A percentile compares a stretch with the other conserved stretches of the same genome.
Conservation (phyloP, 2,113 vertebrate species). For the Cephalophus harveyi region DNA sequence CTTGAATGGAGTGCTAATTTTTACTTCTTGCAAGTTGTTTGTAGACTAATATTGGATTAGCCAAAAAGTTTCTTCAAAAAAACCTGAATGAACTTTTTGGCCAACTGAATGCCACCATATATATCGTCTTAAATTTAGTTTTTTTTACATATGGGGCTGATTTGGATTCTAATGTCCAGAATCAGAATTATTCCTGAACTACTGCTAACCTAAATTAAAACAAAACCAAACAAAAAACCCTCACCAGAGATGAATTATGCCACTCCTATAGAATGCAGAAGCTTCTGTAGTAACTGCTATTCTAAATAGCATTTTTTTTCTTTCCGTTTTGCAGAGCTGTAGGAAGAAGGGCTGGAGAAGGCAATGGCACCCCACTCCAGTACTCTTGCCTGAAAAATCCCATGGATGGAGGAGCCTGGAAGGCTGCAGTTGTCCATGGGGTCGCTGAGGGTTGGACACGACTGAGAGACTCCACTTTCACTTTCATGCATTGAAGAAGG, state of each 20-base stretch:
- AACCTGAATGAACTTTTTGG: not conserved
- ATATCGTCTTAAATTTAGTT: not conserved
- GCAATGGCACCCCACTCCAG: too few relatives aligned
- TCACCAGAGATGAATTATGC: not conserved
- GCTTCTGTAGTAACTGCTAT: not conserved
- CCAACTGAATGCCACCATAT: not conserved
- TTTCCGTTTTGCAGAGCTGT: not conserved
- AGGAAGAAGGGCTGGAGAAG: too few relatives aligned
- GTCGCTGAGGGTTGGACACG: too few relatives aligned
- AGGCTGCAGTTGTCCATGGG: too few relatives aligned
- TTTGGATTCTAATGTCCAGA: not conserved
- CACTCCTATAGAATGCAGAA: not conserved
- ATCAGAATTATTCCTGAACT: not conserved
- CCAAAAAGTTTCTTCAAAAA: not conserved
- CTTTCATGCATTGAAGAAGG: too few relatives aligned
- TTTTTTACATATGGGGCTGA: not conserved
- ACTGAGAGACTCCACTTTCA: too few relatives aligned
- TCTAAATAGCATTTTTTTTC: not conserved
- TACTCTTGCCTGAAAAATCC: too few relatives aligned
- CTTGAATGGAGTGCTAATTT: not conserved
- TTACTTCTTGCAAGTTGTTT: not conserved
- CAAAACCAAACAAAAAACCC: not conserved
- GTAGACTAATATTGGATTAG: not conserved
- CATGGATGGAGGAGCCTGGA: too few relatives aligned
- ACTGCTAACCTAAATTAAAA: not conserved